These are phyloP conservation scores for Ochlodes sylvanus DNA, from an alignment of 2,888 invertebrate genomes.

Conservation along the genomic window DNA sequence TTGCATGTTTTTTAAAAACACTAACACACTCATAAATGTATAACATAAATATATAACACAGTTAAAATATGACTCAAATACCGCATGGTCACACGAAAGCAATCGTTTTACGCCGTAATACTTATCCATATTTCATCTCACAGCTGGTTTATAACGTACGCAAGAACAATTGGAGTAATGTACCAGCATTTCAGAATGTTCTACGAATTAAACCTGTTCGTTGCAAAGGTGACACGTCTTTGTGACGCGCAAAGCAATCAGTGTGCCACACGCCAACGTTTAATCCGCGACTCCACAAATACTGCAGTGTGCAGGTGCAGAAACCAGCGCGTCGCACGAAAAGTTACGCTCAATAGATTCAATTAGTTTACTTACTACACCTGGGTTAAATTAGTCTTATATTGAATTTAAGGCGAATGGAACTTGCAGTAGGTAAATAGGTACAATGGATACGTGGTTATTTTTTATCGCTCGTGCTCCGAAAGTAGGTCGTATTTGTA, in stretches of 20 bases:
- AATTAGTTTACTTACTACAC: conserved; percentile 32
- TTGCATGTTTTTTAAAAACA: too few relatives aligned
- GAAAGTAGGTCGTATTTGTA: conserved; percentile 1
- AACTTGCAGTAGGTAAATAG: not conserved
- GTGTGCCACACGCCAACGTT: not conserved
- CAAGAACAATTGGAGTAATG: not conserved
- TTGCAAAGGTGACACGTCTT: conserved; percentile 7
- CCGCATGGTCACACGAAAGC: too few relatives aligned
- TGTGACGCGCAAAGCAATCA: conserved; percentile 13
- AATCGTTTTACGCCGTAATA: too few relatives aligned
- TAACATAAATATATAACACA: too few relatives aligned
- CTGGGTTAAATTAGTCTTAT: conserved; percentile 14
- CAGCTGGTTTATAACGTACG: too few relatives aligned
- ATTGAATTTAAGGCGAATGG: conserved; percentile 22
- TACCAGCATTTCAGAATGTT: conserved; percentile 5
- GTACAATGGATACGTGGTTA: not conserved
- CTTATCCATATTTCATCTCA: too few relatives aligned
- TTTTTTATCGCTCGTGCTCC: not conserved
- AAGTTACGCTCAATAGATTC: conserved; percentile 25
- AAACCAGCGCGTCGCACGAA: conserved; percentile 13
- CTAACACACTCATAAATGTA: too few relatives aligned
- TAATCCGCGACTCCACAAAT: conserved; percentile 11
- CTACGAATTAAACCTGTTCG: conserved; percentile 5
- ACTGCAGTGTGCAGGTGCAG: not conserved
- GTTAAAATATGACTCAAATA: too few relatives aligned